These are phyloP conservation scores for Pseudolaguvia tuberculata DNA, from an alignment of 2,113 vertebrate species.

Conservation along the genomic window DNA sequence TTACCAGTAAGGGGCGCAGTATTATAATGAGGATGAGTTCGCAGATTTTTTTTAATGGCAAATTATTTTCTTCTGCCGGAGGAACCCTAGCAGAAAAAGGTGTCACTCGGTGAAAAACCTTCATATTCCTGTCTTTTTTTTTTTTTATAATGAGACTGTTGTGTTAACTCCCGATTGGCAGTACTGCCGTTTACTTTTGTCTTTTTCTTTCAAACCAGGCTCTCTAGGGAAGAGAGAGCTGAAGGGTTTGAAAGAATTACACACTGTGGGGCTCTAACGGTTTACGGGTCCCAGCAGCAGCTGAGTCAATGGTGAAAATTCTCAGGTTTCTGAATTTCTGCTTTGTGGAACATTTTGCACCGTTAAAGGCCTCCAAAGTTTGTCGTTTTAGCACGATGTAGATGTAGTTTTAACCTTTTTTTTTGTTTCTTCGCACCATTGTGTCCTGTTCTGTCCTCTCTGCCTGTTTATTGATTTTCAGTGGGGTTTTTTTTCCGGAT, in stretches of 20 bases:
- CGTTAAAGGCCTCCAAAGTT: not conserved
- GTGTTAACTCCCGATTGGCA: not conserved
- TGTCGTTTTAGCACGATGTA: not conserved
- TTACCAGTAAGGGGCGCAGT: too few species aligned
- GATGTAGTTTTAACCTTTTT: not conserved
- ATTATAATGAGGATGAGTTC: too few species aligned
- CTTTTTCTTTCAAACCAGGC: not conserved
- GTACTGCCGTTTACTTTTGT: slow-evolving; percentile 1
- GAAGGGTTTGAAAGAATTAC: slow-evolving; percentile 20
- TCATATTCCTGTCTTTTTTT: not conserved
- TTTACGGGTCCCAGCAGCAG: not conserved
- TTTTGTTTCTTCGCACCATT: not conserved
- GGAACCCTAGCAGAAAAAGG: too few species aligned
- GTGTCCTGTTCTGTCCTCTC: slow-evolving; percentile 10
- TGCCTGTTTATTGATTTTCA: not conserved
- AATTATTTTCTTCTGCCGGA: too few species aligned
- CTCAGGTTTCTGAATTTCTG: slow-evolving; percentile 15
- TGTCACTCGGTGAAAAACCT: not conserved
- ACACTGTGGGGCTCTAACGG: not conserved
- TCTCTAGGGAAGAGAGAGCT: slow-evolving; percentile 10
- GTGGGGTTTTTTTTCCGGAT: not conserved
- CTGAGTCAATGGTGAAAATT: not conserved
- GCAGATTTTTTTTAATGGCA: too few species aligned
- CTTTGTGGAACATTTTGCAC: not conserved
- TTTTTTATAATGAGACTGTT: not conserved